Conservation (phyloP, 2,888 invertebrate genomes). For the Trissoscelio sp. region DNA sequence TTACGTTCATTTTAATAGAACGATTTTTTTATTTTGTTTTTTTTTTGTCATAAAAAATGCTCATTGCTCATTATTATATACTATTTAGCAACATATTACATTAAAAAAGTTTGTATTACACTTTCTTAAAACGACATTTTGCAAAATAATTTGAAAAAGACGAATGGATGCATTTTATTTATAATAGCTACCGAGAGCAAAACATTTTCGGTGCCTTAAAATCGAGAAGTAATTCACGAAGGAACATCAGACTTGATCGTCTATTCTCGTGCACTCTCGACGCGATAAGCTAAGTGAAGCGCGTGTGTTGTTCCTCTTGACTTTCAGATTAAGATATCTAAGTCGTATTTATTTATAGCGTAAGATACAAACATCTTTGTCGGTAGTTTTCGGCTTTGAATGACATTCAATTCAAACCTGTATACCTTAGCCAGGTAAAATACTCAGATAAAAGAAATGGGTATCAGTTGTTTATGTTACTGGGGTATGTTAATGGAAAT, state of each 20-base stretch:
- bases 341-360: slow-evolving; percentile 62
- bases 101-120: background rate
- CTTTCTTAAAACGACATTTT: background rate
- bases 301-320: slow-evolving; percentile 62
- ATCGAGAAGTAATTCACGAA: slow-evolving; percentile 54
- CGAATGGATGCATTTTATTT: background rate
- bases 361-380: slow-evolving; percentile 41
- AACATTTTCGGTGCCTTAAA: slow-evolving; percentile 33
- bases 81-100: background rate
- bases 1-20: too few species aligned
- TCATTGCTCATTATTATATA: too few species aligned
- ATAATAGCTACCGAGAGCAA: background rate
- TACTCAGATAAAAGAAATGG: slow-evolving; percentile 28
- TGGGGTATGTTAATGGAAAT: slow-evolving; percentile 17
- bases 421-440: slow-evolving; percentile 24
- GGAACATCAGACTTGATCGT: slow-evolving; percentile 53
- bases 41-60: too few species aligned
- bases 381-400: slow-evolving; percentile 41
- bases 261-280: slow-evolving; percentile 70
- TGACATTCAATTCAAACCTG: slow-evolving; percentile 48
- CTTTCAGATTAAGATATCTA: slow-evolving; percentile 66
- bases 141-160: background rate
- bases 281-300: slow-evolving; percentile 64
- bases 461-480: slow-evolving; percentile 12
- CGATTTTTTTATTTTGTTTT: too few species aligned